Base-by-base conservation (phyloP, 2,797 vertebrate genomes). In the Labeo calbasu region DNA sequence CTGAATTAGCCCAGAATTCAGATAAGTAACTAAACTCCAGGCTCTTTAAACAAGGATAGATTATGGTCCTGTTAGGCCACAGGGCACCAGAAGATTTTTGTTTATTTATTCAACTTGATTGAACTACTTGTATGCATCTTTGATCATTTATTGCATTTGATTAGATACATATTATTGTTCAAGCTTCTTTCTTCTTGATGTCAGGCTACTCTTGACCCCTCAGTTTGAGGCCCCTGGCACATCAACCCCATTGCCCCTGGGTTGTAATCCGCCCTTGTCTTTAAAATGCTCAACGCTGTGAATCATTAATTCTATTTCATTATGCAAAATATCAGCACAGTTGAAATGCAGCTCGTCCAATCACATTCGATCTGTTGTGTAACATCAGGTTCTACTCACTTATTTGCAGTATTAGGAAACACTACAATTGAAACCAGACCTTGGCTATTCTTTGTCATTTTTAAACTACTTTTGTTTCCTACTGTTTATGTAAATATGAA, bases 1-100 rank as follows among this genome's bases (percentile, higher is more conserved):
- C 65, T 69, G 53, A 79, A 76, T 78, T 65, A 79, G 71, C 79
- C 48, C 57, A 51, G 50, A 77, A 82, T 63, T 79, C 23, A 79
- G 12, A 79, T 25, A 79, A 63, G 46, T 32, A 77, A 82, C 59
- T 21, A 7, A 19, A 12, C 69, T 57, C 46, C 32, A 50, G 36
- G 5, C 63, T 28, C 14, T 77, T 77, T 48, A 28, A 63, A 25
- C 57, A 48, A 51, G 25, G 23, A 73, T 19, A 9, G 1, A 78
- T 72, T 78, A 40, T 77, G 55, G 8, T 57, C 55, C 40, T 77
- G 15, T 19, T 13, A 77, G 14, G 36, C 6, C 8, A 11, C 13
- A 25, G 50, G 51, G 25, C 28, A 40, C 19, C 15, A 51, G 23
- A 4, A 7, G 2, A 17, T 17, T 53, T 51, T 32, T 72, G 32